A percentile compares a stretch with the other conserved stretches of the same genome.
These are phyloP conservation scores for Frankliniella fusca DNA, from an alignment of 2,888 invertebrate species.

Conservation along the genomic window DNA sequence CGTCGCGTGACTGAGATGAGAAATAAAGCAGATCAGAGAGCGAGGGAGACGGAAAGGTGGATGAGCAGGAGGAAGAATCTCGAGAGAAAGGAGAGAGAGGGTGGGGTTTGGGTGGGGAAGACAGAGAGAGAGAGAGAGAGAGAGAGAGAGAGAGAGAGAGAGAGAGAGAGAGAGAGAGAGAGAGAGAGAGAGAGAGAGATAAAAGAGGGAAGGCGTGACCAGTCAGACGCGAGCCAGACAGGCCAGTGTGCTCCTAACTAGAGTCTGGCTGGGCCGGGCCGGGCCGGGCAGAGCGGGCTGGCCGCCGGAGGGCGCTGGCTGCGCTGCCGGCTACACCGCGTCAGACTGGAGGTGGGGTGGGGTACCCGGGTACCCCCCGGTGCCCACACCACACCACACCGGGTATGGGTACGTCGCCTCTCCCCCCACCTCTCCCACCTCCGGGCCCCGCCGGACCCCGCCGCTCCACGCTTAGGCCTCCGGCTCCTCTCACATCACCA, in stretches of 20 bases:
- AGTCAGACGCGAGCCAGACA: constrained; percentile 22
- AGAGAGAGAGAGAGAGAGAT: no score
- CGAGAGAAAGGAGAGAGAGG: background rate
- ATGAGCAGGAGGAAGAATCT: background rate
- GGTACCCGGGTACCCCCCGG: background rate
- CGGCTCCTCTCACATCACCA: background rate
- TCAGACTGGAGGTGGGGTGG: no score
- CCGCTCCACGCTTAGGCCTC: background rate
- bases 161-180: background rate
- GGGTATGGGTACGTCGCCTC: background rate
- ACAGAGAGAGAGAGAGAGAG: background rate
- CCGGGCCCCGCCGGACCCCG: background rate
- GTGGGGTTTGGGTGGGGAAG: background rate
- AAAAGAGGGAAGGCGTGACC: background rate
- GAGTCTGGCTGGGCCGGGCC: no score
- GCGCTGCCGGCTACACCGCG: no score
- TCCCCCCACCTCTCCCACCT: background rate
- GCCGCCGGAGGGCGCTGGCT: constrained; percentile 12
- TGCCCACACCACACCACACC: background rate
- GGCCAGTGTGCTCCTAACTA: constrained; percentile 10
- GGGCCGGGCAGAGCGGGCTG: no score
- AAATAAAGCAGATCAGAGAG: constrained; percentile 9
- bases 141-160: background rate
- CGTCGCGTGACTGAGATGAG: background rate
- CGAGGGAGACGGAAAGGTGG: background rate